A percentile compares a stretch with the other conserved stretches of the same genome.
phyloP scores from a whole-genome alignment of 2,113 vertebrate species.

The Phyllostomus discolor region DNA sequence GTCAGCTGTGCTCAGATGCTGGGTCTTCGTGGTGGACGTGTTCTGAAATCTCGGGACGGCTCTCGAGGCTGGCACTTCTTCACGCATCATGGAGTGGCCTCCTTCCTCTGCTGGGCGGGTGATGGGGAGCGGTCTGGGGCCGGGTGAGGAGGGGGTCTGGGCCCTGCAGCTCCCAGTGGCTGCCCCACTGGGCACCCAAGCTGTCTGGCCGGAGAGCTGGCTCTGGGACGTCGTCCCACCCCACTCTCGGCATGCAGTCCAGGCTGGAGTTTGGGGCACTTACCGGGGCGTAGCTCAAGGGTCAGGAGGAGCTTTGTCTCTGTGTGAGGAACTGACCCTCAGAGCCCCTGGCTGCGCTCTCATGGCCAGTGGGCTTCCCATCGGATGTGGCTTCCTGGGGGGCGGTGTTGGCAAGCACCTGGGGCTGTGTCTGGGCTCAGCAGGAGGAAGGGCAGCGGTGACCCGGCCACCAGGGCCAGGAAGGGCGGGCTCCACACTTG shows the following conservation, averaged over 20 bases:
- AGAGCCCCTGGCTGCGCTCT: not conserved
- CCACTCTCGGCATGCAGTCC: accelerated
- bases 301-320: not conserved
- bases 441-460: not conserved
- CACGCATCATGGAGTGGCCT: not conserved
- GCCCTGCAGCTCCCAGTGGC: too few species aligned
- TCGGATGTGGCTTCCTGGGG: not conserved
- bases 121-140: not conserved
- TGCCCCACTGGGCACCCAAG: too few species aligned
- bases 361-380: not conserved
- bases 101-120: not conserved
- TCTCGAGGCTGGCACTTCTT: not conserved
- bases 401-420: not conserved
- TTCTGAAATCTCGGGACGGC: not conserved
- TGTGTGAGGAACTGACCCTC: not conserved
- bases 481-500: not conserved
- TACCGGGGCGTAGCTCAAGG: not conserved
- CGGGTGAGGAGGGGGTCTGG: not conserved
- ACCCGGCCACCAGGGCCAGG: not conserved
- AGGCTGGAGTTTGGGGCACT: not conserved
- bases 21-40: not conserved
- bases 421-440: not conserved
- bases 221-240: not conserved
- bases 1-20: not conserved
- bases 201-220: not conserved